Evolutionary conservation across 2,888 invertebrate species (phyloP), one percentile per base, ranked within the genome.

Genomic region (Dasypolia templi): DNA sequence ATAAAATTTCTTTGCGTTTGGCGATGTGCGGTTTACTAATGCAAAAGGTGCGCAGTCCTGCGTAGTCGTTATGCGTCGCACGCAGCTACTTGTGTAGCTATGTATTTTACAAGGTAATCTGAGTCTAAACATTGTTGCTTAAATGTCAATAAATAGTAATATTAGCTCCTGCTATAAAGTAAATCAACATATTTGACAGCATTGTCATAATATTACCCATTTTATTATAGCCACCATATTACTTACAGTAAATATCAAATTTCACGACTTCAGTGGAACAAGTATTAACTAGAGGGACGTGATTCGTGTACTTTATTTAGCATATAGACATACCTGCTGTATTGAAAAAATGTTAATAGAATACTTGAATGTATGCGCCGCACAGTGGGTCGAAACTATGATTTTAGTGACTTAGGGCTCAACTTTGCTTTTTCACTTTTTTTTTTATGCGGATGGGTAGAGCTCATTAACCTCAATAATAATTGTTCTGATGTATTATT

Each of bases 311-410:
- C 65, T 65, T 68, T 61, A 74, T 72, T 62, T 72, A 65, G 46
- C 22, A 61, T 64, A 55, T 55, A 71, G 32, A 71, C n/a, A n/a
- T n/a, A 55, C 39, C 62, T 67, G 63, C n/a, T n/a, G 64, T 81
- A 79, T 81, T 72, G 71, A 74, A 86, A 84, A 87, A 86, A 86
- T 84, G 78, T 76, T 80, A 84, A 86, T 87, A 65, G 76, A 82
- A 84, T 80, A 67, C 67, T 78, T 79, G 81, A 83, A 88, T 86
- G 85, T 88, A 87, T 90, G 91, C 91, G 90, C 92, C 90, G 91
- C n/a, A n/a, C n/a, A n/a, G n/a, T n/a, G n/a, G n/a, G n/a, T n/a
- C n/a, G n/a, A n/a, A n/a, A n/a, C n/a, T n/a, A n/a, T n/a, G n/a
- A n/a, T n/a, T n/a, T n/a, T n/a, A n/a, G n/a, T n/a, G n/a, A n/a